Conservation (phyloP, 2,797 vertebrate genomes). For the Acanthiza pusilla region DNA sequence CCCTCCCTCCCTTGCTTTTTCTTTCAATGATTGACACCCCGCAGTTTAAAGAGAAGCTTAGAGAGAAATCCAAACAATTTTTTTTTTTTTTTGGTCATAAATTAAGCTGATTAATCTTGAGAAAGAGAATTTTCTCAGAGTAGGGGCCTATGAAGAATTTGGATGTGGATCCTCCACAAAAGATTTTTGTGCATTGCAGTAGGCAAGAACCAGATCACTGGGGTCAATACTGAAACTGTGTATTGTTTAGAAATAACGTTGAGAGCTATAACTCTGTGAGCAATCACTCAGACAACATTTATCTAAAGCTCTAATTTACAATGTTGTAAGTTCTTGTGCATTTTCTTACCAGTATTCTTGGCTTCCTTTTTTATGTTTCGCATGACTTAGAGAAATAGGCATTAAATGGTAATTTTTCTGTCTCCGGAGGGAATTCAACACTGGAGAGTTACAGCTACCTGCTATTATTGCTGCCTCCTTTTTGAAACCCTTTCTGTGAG, state of each 20-base stretch:
- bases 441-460: not conserved
- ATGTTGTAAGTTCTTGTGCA: not conserved
- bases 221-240: not conserved
- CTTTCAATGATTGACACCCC: not conserved
- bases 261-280: not conserved
- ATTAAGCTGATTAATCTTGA: not conserved
- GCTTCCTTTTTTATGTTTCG: not conserved
- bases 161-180: not conserved
- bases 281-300: not conserved
- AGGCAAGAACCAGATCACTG: not conserved
- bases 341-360: not conserved
- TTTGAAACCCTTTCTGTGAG: not conserved
- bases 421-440: not conserved
- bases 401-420: not conserved
- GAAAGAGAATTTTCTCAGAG: not conserved
- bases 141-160: not conserved
- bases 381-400: not conserved
- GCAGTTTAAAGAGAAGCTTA: not conserved
- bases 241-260: not conserved
- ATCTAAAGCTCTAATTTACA: not conserved
- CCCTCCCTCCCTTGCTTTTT: not conserved
- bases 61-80: not conserved
- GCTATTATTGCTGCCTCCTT: not conserved
- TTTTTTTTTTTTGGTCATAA: not conserved
- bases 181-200: not conserved